phyloP scores from a whole-genome alignment of 1,140 invertebrate genomes.

The Pissodes strobi region DNA sequence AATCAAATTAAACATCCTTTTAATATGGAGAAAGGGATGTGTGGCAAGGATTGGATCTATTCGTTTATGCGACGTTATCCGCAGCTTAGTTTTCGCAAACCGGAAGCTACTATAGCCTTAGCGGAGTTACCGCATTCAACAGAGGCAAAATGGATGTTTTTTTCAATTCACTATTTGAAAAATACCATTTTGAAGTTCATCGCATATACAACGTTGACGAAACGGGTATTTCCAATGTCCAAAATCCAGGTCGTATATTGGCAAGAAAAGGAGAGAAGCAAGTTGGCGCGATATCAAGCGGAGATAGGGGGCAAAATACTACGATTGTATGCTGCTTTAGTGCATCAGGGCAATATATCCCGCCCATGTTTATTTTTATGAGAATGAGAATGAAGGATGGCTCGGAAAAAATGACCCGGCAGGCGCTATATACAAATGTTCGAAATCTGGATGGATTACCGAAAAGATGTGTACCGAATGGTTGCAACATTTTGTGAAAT shows the following conservation, averaged over 20 bases:
- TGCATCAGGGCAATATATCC: no score
- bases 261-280: constrained; percentile 49
- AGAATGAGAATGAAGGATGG: constrained; percentile 43
- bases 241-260: constrained; percentile 39
- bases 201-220: constrained; percentile 58
- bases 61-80: neutral
- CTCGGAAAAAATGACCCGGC: neutral
- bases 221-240: constrained; percentile 56
- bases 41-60: no score
- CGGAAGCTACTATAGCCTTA: neutral
- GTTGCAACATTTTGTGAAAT: no score
- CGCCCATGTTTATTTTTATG: no score
- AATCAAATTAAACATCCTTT: no score
- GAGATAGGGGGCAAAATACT: no score
- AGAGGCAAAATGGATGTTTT: constrained; percentile 1
- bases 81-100: constrained; percentile 1
- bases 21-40: no score
- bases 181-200: constrained; percentile 43
- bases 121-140: constrained; percentile 3
- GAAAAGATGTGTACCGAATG: no score
- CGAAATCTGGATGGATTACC: constrained; percentile 20
- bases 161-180: constrained; percentile 42
- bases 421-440: no score
- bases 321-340: no score
- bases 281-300: no score